A percentile compares a stretch with the other conserved stretches of the same genome.
phyloP scores from a whole-genome alignment of 1,140 invertebrate species.

The Papilio dardanus region DNA sequence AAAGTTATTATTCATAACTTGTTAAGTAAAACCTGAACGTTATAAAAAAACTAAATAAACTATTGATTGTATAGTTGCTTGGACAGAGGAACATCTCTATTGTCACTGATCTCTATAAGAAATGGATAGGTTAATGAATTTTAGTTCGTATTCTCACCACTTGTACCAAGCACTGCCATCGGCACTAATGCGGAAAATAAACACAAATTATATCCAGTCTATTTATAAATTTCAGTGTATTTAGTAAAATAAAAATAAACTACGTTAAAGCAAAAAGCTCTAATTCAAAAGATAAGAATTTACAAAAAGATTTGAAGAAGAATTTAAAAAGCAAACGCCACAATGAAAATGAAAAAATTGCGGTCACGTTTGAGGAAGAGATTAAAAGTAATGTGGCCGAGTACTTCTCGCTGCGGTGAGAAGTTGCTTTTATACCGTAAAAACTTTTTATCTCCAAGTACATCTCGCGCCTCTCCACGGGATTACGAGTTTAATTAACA shows the following conservation, averaged over 20 bases:
- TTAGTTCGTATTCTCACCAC: no score
- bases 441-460: not conserved
- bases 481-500: not conserved
- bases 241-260: not conserved
- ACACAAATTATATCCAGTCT: no score
- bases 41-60: not conserved
- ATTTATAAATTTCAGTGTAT: no score
- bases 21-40: not conserved
- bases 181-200: no score
- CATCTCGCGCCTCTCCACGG: not conserved
- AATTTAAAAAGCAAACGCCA: not conserved
- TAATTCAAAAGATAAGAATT: not conserved
- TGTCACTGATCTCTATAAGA: no score
- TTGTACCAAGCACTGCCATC: no score
- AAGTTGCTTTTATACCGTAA: not conserved
- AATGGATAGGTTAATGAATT: no score
- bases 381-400: not conserved
- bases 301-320: conserved; percentile 12
- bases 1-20: not conserved
- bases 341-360: not conserved
- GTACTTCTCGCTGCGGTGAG: not conserved
- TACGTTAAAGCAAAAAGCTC: not conserved
- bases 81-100: no score
- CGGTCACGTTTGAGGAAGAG: conserved; percentile 17
- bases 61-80: no score